Evolutionary conservation across 2,888 invertebrate species (phyloP).

Genomic region (Flabesymbios commensalis): DNA sequence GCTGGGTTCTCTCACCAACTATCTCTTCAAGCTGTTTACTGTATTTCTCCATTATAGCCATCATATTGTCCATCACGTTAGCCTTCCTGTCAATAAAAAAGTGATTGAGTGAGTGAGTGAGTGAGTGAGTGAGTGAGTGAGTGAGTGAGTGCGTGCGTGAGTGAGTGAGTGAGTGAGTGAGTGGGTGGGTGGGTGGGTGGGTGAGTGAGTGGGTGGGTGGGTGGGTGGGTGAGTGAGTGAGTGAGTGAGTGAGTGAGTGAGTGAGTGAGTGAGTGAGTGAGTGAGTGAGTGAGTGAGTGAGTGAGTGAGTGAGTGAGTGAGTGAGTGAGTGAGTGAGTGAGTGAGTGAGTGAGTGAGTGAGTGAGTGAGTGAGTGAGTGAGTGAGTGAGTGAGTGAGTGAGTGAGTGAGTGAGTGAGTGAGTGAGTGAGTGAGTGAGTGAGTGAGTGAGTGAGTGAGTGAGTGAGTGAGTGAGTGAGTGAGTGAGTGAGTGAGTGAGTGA

Average conservation of each 20-base stretch:
- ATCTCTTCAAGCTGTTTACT: constrained; percentile 53
- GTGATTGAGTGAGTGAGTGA: no score
- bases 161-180: no score
- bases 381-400: constrained; percentile 9
- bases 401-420: constrained; percentile 10
- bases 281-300: constrained; percentile 5
- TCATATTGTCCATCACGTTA: constrained; percentile 53
- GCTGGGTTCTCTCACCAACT: constrained; percentile 50
- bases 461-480: constrained; percentile 11
- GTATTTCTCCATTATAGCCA: constrained; percentile 55
- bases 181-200: no score
- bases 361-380: constrained; percentile 10
- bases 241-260: constrained; percentile 7
- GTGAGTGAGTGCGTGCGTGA: no score
- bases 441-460: constrained; percentile 12
- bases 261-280: constrained; percentile 9
- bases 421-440: constrained; percentile 12
- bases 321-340: constrained; percentile 3
- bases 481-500: constrained; percentile 13
- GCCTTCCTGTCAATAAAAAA: constrained; percentile 10
- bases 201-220: no score
- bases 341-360: constrained; percentile 8
- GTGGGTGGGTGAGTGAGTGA: constrained; percentile 4
- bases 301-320: not conserved
- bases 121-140: no score